A percentile compares a stretch with the other conserved stretches of the same genome.
Conservation (phyloP, 2,797 vertebrate species). For the Melanotaenia maccullochi region DNA sequence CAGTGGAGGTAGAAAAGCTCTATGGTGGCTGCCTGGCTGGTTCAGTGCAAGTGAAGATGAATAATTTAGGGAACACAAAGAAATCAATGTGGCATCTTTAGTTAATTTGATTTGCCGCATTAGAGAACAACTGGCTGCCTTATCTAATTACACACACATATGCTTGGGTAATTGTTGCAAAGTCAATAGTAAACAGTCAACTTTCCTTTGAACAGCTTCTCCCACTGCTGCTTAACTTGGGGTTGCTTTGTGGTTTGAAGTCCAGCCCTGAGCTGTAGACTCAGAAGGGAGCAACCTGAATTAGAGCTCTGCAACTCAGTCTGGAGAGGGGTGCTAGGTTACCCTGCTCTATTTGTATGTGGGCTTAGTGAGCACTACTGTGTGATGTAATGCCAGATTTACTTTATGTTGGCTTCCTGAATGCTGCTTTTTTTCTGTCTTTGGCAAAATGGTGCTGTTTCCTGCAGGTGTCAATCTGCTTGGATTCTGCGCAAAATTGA, state of each 20-base stretch:
- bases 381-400: conserved; percentile 46
- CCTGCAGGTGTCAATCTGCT: conserved; percentile 23
- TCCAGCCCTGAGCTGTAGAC: conserved; percentile 50
- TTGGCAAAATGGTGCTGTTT: conserved; percentile 14
- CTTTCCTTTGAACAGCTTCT: conserved; percentile 72
- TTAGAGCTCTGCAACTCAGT: conserved; percentile 25
- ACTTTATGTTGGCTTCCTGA: conserved; percentile 19
- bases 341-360: conserved; percentile 44
- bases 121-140: conserved; percentile 82
- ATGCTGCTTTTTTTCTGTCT: conserved; percentile 23
- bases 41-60: conserved; percentile 78
- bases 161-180: conserved; percentile 80
- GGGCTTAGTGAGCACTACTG: conserved; percentile 13
- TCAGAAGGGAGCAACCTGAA: conserved; percentile 36
- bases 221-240: conserved; percentile 57
- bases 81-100: conserved; percentile 85
- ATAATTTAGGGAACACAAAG: conserved; percentile 83
- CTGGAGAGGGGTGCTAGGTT: conserved; percentile 37
- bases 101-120: conserved; percentile 84
- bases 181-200: conserved; percentile 78
- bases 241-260: conserved; percentile 52
- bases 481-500: conserved; percentile 10
- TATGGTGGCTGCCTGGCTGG: conserved; percentile 70
- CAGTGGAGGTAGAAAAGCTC: conserved; percentile 62
- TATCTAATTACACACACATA: conserved; percentile 83